phyloP scores from a whole-genome alignment of 2,797 vertebrate species.

The Pteropus rufus region DNA sequence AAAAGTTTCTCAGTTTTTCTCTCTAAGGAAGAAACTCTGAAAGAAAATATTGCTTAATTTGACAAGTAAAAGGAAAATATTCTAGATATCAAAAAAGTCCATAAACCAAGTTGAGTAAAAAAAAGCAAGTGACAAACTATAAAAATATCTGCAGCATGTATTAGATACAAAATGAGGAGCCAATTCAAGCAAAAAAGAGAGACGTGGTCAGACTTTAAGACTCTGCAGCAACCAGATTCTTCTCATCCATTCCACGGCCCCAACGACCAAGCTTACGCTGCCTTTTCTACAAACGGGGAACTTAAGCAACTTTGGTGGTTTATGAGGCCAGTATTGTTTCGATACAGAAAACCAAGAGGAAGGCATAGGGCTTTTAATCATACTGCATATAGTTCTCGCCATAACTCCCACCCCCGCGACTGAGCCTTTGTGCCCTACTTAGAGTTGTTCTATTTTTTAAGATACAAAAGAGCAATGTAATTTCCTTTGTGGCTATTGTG shows the following conservation, averaged over 20 bases:
- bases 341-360: constrained; percentile 25
- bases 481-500: constrained; percentile 27
- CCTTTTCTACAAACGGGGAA: not conserved
- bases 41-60: constrained; percentile 2
- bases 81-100: not conserved
- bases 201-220: not conserved
- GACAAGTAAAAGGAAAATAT: not conserved
- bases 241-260: not conserved
- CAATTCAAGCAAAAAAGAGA: not conserved
- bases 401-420: not conserved
- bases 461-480: constrained; percentile 60
- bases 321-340: not conserved
- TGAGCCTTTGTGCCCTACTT: constrained; percentile 85
- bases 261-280: not conserved
- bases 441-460: constrained; percentile 85
- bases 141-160: not conserved
- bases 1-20: not conserved
- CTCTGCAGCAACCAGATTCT: not conserved
- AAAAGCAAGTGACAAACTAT: not conserved
- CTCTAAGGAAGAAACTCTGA: not conserved
- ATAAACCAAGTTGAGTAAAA: not conserved
- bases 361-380: not conserved
- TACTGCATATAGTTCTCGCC: not conserved
- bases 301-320: constrained; percentile 18
- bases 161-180: not conserved